Evolutionary conservation across 2,113 vertebrate species (phyloP), one percentile per base, ranked within the genome.

Genomic region (Neolamprologus kungweensis): DNA sequence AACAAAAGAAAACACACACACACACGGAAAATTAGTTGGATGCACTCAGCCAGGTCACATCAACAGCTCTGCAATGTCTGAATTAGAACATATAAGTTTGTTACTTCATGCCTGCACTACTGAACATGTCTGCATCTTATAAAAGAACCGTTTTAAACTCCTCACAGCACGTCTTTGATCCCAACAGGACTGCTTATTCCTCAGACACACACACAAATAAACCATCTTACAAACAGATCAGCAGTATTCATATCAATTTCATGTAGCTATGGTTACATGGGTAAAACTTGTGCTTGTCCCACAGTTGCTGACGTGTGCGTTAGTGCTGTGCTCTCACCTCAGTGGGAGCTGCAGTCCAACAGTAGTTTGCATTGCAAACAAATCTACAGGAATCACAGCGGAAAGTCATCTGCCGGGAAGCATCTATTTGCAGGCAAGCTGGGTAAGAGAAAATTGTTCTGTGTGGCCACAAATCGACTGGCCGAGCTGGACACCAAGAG

Each of bases 1-100:
- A 82, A 92, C 87, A 93, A 91, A 85, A 80, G 58, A 80, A 82
- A 26, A 87, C 17, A 80, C 37, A 80, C 60, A 80, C 60, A 51
- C 40, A 60, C 40, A 35, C 14, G 85, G 42, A 84, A 82, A 86
- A 86, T 81, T 75, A 75, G 81, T 80, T 16, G 21, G 88, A 68
- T 14, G 54, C 81, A 86, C 60, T 86, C 40, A 87, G 60, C 45
- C 82, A 82, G 79, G 78, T 86, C 60, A 68, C 63, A 73, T 54
- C 80, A 80, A 54, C 85, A 84, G 47, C 58, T 83, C 71, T 28
- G 26, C 54, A 47, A 71, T 11, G 33, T 28, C n/a, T 26, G 53
- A 42, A 26, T 4, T 6, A 58, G 16, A 58, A 57, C 37, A 11
- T 57, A n/a, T 45, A 40, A 19, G 0, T 55, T 3, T 21, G n/a